Evolutionary conservation across 2,888 invertebrate species (phyloP), one percentile per base, ranked within the genome.

Genomic region (Strigamia transsilvanica): DNA sequence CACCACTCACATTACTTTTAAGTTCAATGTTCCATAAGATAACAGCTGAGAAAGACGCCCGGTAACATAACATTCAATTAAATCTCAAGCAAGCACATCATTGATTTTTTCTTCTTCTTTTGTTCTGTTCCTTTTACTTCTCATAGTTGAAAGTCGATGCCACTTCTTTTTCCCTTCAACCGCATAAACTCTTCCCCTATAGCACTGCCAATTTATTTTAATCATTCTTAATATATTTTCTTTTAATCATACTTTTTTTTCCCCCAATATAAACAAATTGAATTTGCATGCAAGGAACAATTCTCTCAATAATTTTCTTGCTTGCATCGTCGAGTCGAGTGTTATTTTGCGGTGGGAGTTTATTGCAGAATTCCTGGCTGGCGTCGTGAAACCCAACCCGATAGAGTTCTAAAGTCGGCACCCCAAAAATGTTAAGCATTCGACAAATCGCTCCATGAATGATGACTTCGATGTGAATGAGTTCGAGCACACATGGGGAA

Each of bases 1-100:
- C 32, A 73, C 73, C 73, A 73, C 27, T 73, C 73, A n/a, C 32
- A 73, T 73, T 73, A 73, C 73, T 73, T 32, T 56, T 32, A 32
- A 73, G 73, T 73, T 73, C 73, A 73, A 73, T 73, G 73, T 73
- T 73, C 73, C 73, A 73, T 73, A 73, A 73, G 73, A 73, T 73
- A 73, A 56, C 56, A 56, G 56, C 56, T 56, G 56, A 56, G 56
- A 56, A 73, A 73, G 73, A 73, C 73, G 12, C 27, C 73, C 15
- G 23, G 27, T 73, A 73, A 73, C 73, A 73, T 73, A 73, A 73
- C 73, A 73, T 73, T 73, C 73, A 73, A 73, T 73, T 73, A 73
- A 73, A 73, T 73, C 73, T 73, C 73, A 73, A 73, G 73, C 73
- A 73, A 73, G 73, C 73, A 73, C 73, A 73, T 73, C 73, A 73